Evolutionary conservation across 2,888 invertebrate species (phyloP).

Genomic region (Ennomos quercinarius): DNA sequence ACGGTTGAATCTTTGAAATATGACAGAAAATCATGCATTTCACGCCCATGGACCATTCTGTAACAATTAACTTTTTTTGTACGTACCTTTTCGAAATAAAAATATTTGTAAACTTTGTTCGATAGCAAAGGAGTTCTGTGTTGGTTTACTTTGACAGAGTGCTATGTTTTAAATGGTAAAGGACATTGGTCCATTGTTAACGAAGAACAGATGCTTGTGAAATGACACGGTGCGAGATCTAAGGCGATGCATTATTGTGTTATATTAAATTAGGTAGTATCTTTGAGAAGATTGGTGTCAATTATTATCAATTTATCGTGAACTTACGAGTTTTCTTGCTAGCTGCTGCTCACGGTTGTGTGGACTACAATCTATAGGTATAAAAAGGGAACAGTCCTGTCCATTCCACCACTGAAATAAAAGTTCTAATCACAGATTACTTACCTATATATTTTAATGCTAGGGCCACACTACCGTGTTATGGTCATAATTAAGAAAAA

Average conservation of each 20-base stretch:
- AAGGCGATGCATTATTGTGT: background rate
- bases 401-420: no score
- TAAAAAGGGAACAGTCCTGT: no score
- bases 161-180: background rate
- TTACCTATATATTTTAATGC: no score
- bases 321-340: no score
- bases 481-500: no score
- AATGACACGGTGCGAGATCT: constrained; percentile 26
- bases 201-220: constrained; percentile 41
- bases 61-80: constrained; percentile 23
- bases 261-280: background rate
- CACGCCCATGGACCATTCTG: constrained; percentile 56
- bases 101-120: background rate
- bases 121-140: background rate
- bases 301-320: no score
- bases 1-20: constrained; percentile 62
- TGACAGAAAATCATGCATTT: constrained; percentile 64
- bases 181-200: constrained; percentile 38
- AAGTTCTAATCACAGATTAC: no score
- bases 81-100: constrained; percentile 12
- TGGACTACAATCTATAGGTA: no score
- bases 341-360: no score
- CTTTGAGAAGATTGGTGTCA: no score
- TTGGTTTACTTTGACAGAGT: constrained; percentile 11
- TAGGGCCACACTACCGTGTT: no score